Base-by-base conservation (phyloP, 2,888 invertebrate species). In the Campoplex capitator region DNA sequence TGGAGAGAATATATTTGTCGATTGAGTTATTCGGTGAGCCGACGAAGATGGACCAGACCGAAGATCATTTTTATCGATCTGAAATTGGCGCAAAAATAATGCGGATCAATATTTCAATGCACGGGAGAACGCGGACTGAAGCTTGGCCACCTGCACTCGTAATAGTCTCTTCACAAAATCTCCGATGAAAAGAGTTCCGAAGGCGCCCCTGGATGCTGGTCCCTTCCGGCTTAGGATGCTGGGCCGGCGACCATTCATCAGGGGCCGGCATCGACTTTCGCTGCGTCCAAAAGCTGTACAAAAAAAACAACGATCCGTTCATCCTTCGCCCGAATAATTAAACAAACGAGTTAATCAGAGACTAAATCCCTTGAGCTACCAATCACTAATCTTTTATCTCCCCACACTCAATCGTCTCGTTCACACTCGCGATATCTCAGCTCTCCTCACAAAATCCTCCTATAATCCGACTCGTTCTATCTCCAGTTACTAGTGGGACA, bases 121-220 rank as follows among this genome's bases (percentile, higher is more conserved):
- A 3, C n/a, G 13, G n/a, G 16, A 42, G 8, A 56, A 11, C 9
- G 9, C 23, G 23, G 23, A 23, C 23, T 42, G 23, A 23, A 28
- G 51, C 8, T 13, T 32, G 3, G 32, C 58, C 58, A 62, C 32
- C 58, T 28, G 32, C 48, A 9, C 8, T 51, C 32, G 32, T 11
- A 45, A 70, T 32, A 28, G 23, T 23, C 23, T 11, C 32, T 62
- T 62, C 16, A 16, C 23, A 28, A 70, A 23, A 35, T 32, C 48
- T 1, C 48, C 51, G 11, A 9, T 9, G 3, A 3, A 18, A 18
- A 16, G 1, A 28, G 3, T 9, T 51, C 18, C 28, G 18, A 11
- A 73, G 6, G 28, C 11, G 77, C 86, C 81, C 81, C 86, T 87
- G 73, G 74, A 74, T 48, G 84, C 58, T 62, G 78, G n/a, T 58